Evolutionary conservation across 2,797 vertebrate genomes (phyloP), one percentile per base, ranked within the genome.

Genomic region (Artibeus lituratus): DNA sequence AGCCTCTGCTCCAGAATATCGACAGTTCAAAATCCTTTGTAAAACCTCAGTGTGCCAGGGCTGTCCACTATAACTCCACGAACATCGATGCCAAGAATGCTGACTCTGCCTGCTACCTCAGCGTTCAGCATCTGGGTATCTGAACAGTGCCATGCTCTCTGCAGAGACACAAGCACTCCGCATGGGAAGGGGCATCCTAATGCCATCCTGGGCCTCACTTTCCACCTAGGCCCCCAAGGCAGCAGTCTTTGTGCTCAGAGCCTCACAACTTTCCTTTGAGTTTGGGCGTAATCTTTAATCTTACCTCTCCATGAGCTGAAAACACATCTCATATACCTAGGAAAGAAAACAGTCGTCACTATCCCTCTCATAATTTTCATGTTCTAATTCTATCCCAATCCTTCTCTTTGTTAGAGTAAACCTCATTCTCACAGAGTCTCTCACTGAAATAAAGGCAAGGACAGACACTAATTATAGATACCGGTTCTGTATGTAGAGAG

Each of bases 371-470:
- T 18, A 37, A 7, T 77, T 81, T 47, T 72, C 19, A 39, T 44
- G 37, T 65, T 72, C 24, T 78, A 47, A 39, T 65, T 47, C 24
- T 21, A 11, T 18, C n/a, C 19, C 10, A 44, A 57, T 39, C 14
- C 69, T 73, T 78, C 29, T 70, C 39, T 47, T 14, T 62, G 15
- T 37, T 24, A 96, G 35, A 73, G 47, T 76, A 87, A 87, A 44
- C 10, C 7, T 87, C 51, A 3, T 53, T 16, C 35, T 32, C 65
- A 51, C 3, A 76, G 57, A 92, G 32, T 32, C 4, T 10, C 53
- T 88, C 42, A 74, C 10, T 10, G 47, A 32, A 16, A 26, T 18
- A 70, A 82, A 76, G 12, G 4, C 22, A 39, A 11, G 16, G 53
- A 47, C 59, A 24, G 24, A 67, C 11, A 29, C 5, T 44, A 74